phyloP scores from a whole-genome alignment of 2,797 vertebrate species.

The Pseudopleuronectes americanus region DNA sequence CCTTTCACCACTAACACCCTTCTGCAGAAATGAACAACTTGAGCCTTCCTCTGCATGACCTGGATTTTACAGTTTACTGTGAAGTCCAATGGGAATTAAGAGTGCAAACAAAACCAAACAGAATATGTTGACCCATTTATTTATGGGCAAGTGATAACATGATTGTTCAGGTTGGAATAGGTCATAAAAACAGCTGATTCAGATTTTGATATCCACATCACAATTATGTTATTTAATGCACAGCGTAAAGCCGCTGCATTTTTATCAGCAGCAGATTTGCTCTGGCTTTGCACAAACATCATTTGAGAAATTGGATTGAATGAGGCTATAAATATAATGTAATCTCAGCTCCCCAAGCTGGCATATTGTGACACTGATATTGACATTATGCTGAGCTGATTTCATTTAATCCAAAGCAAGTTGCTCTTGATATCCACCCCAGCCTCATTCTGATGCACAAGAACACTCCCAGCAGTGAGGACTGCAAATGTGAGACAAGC shows the following conservation, averaged over 20 bases:
- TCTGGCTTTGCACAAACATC: constrained; percentile 15
- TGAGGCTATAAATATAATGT: constrained; percentile 36
- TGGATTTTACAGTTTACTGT: constrained; percentile 35
- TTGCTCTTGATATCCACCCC: constrained; percentile 14
- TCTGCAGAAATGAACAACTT: constrained; percentile 24
- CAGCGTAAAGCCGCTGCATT: not conserved
- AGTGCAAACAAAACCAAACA: constrained; percentile 3
- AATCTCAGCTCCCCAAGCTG: constrained; percentile 38
- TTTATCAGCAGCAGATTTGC: constrained; percentile 30
- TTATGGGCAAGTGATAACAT: not conserved
- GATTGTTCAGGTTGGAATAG: constrained; percentile 21
- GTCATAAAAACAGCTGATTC: not conserved
- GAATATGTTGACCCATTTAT: constrained; percentile 43
- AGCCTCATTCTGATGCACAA: constrained; percentile 22
- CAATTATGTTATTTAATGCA: constrained; percentile 2
- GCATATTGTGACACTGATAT: constrained; percentile 44
- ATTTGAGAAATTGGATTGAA: constrained; percentile 35
- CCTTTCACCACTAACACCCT: constrained; percentile 9
- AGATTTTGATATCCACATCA: not conserved
- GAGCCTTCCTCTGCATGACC: constrained; percentile 36
- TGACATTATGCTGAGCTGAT: constrained; percentile 51
- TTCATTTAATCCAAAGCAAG: constrained; percentile 40
- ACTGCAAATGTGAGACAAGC: constrained; percentile 36
- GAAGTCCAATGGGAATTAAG: constrained; percentile 9
- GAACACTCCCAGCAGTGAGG: constrained; percentile 17